Base-by-base conservation (phyloP, 2,113 vertebrate genomes). In the Raja brachyura region DNA sequence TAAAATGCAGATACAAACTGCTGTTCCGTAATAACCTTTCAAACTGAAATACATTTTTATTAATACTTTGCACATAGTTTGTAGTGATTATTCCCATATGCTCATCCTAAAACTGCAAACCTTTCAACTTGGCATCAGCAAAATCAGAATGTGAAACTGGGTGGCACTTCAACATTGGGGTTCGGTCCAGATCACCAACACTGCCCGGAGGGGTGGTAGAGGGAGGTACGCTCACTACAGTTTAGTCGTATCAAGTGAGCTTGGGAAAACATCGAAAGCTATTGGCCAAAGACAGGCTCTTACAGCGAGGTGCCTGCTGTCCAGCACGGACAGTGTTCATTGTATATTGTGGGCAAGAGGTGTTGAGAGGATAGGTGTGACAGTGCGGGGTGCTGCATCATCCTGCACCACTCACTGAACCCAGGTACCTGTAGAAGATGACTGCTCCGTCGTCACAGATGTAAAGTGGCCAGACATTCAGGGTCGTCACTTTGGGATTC, bases 401-500 rank as follows among this genome's bases (percentile, higher is more conserved):
- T 14, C 6, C 28, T 28, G 10, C 75, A 31, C 8, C 20, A 5
- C 61, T 77, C 28, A 54, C 79, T 31, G 76, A 66, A n/a, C 16
- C 61, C 31, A 48, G 1, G 95, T 96, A 99, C 99, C 99, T 99
- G 97, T 99, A 99, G 96, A 99, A 99, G 96, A 99, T 98, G 94
- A 99, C 98, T 20, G 98, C 99, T 63, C 99, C 99, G 94, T 99
- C 98, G 93, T 99, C 99, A 94, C 98, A 99, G 95, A 99, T 99
- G 96, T 99, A 99, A 88, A 99, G 98, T 93, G 99, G 99, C 99
- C 99, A 99, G 94, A 98, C 98, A 93, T 99, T 99, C 81, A 99
- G 94, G 2, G 98, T 98, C 16, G 98, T 98, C 93, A 99, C 99
- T 95, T 99, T 99, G 0, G 99, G 98, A 95, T 99, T 99, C 99